Evolutionary conservation across 2,888 invertebrate genomes (phyloP).

Genomic region (Mantis religiosa): DNA sequence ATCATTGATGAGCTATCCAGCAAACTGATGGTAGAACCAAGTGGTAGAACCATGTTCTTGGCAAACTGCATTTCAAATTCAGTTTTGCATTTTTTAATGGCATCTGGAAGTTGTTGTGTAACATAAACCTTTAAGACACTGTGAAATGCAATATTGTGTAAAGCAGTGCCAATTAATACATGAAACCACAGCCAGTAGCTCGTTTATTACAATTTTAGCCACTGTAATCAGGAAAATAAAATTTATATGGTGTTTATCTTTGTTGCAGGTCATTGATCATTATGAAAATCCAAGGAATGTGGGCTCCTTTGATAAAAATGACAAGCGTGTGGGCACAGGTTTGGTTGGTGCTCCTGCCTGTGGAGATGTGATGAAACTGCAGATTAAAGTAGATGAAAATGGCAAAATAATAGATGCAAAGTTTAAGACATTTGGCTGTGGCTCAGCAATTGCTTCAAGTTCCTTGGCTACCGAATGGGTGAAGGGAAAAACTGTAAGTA

Average conservation of each 20-base stretch:
- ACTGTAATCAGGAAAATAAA: no score
- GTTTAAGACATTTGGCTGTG: slow-evolving; percentile 99
- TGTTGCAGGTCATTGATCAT: slow-evolving; percentile 86
- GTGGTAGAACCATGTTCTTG: no score
- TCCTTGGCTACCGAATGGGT: slow-evolving; percentile 97
- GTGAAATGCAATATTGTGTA: no score
- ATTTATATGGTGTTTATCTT: not conserved
- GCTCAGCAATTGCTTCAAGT: slow-evolving; percentile 96
- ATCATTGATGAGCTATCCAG: no score
- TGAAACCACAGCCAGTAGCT: no score
- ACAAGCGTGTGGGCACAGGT: slow-evolving; percentile 91
- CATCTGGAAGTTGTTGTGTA: no score
- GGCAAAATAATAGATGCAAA: slow-evolving; percentile 98
- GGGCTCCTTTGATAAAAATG: slow-evolving; percentile 92
- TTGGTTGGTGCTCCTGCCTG: slow-evolving; percentile 98
- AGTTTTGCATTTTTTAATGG: no score
- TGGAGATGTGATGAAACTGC: slow-evolving; percentile 99
- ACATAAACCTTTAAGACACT: no score
- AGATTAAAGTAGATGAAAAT: slow-evolving; percentile 89
- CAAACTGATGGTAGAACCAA: no score
- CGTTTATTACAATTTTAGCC: no score
- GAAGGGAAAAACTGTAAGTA: slow-evolving; percentile 79
- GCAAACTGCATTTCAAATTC: no score
- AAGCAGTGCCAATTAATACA: no score
- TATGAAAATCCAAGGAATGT: slow-evolving; percentile 99